A percentile compares a stretch with the other conserved stretches of the same genome.
Evolutionary conservation across 2,888 invertebrate genomes (phyloP).

Genomic region (Parelbella ahira): DNA sequence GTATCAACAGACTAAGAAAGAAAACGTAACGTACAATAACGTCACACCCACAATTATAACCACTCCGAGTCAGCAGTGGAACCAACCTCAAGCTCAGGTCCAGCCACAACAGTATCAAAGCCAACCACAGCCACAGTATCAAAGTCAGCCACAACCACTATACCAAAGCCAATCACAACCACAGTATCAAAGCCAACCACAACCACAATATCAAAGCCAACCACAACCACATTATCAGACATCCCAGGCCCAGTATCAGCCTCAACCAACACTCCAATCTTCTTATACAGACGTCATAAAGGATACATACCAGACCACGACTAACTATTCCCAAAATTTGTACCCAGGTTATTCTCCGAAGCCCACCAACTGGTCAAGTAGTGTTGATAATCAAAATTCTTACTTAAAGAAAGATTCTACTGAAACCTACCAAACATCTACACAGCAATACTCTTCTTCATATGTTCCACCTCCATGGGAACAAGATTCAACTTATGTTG

Average conservation of each 20-base stretch:
- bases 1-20: constrained; percentile 60
- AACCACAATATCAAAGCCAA: constrained; percentile 35
- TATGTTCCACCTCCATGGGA: constrained; percentile 77
- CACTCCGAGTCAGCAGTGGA: constrained; percentile 41
- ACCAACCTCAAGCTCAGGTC: constrained; percentile 28
- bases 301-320: constrained; percentile 43
- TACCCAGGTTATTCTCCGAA: constrained; percentile 55
- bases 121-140: constrained; percentile 31
- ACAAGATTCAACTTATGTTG: constrained; percentile 59
- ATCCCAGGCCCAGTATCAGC: constrained; percentile 26
- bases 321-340: constrained; percentile 40
- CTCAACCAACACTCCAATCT: constrained; percentile 38
- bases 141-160: constrained; percentile 34
- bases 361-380: constrained; percentile 51
- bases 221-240: constrained; percentile 34
- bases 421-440: constrained; percentile 54
- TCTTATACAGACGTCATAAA: constrained; percentile 48
- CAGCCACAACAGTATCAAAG: constrained; percentile 36
- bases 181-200: constrained; percentile 34
- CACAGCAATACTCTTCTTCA: constrained; percentile 58
- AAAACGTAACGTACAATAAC: constrained; percentile 54
- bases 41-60: constrained; percentile 41
- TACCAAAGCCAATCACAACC: constrained; percentile 35
- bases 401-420: constrained; percentile 46
- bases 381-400: constrained; percentile 50